Conservation (phyloP, 2,797 vertebrate genomes). For the Malacoraja senta region DNA sequence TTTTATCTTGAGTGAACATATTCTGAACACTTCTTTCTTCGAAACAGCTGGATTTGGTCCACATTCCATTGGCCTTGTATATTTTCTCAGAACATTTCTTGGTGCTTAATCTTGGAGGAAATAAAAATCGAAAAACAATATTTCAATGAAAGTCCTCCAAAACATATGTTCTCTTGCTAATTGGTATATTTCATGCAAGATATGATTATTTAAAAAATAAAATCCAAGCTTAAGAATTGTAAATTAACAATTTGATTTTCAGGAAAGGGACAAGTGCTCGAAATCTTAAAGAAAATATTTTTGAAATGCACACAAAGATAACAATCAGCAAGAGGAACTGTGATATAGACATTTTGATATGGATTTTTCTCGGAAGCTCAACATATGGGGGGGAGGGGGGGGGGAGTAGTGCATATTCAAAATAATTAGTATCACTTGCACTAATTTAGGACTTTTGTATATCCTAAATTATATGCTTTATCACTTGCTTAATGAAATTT, state of each 20-base stretch:
- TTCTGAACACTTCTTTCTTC: not conserved
- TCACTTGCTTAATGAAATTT: not conserved
- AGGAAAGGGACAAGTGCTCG: not conserved
- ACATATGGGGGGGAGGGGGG: too few species aligned
- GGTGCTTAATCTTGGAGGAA: not conserved
- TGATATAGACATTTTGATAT: not conserved
- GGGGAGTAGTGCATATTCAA: too few species aligned
- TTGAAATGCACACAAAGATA: not conserved
- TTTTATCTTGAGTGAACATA: not conserved
- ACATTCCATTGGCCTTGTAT: not conserved
- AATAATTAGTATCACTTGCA: too few species aligned
- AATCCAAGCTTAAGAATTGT: not conserved
- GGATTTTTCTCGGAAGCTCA: not conserved
- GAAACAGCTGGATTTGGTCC: not conserved
- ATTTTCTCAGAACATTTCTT: not conserved
- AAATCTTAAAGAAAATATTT: not conserved
- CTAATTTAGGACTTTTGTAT: too few species aligned
- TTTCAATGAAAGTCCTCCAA: not conserved
- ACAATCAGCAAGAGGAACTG: not conserved
- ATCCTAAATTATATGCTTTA: too few species aligned
- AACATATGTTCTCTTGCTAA: not conserved
- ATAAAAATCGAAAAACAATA: not conserved
- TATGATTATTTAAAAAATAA: not conserved
- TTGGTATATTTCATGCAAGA: not conserved
- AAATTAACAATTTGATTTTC: not conserved